These are phyloP conservation scores for Pimephales promelas DNA, from an alignment of 2,113 vertebrate genomes.

Conservation along the genomic window DNA sequence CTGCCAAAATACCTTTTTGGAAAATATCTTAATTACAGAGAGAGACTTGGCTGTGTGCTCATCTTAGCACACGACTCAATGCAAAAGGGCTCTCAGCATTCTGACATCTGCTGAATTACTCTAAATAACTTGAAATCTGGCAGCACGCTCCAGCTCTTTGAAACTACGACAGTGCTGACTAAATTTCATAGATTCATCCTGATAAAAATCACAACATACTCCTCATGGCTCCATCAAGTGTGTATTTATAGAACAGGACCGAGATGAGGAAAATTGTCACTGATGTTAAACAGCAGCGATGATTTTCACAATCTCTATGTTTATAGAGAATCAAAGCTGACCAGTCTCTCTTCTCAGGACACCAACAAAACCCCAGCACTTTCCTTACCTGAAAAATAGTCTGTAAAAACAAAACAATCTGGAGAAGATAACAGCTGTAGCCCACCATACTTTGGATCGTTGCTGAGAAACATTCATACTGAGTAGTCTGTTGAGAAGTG, in stretches of 20 bases:
- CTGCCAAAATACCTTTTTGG: slow-evolving; percentile 73
- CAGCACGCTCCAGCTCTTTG: slow-evolving; percentile 45
- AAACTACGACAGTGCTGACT: slow-evolving; percentile 54
- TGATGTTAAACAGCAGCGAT: slow-evolving; percentile 58
- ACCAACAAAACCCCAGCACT: slow-evolving; percentile 54
- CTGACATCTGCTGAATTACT: slow-evolving; percentile 74
- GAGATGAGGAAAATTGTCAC: slow-evolving; percentile 55
- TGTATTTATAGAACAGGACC: slow-evolving; percentile 60
- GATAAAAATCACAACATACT: slow-evolving; percentile 58
- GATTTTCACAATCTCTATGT: slow-evolving; percentile 55
- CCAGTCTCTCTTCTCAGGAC: slow-evolving; percentile 42
- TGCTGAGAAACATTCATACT: slow-evolving; percentile 24
- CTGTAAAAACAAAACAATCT: slow-evolving; percentile 52
- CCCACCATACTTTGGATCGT: slow-evolving; percentile 42
- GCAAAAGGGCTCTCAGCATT: slow-evolving; percentile 52
- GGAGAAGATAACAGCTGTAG: slow-evolving; percentile 38
- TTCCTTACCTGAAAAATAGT: slow-evolving; percentile 49
- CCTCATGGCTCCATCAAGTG: slow-evolving; percentile 62
- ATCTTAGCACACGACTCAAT: slow-evolving; percentile 68
- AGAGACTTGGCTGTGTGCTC: slow-evolving; percentile 69
- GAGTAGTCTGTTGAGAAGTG: slow-evolving; percentile 10
- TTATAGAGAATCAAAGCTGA: slow-evolving; percentile 49
- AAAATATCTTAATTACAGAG: slow-evolving; percentile 73
- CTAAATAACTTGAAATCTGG: slow-evolving; percentile 60
- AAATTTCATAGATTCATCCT: slow-evolving; percentile 50